These are phyloP conservation scores for Pseudonaja textilis DNA, from an alignment of 2,113 vertebrate genomes.

Conservation along the genomic window DNA sequence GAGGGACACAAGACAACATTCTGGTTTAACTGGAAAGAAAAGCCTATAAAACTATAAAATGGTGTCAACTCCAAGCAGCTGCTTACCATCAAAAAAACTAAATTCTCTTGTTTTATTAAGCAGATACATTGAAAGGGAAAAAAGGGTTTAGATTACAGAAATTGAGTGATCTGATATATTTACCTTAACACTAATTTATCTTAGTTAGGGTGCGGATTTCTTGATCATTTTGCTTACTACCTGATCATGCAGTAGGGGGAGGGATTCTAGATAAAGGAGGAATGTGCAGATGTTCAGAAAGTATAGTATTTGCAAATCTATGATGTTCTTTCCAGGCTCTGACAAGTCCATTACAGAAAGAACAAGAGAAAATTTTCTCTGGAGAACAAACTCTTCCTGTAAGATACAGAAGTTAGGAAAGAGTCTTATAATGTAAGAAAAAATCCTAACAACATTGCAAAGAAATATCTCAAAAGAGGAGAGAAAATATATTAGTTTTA, in stretches of 20 bases:
- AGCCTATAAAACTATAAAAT: not conserved
- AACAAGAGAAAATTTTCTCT: too few species aligned
- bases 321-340: too few species aligned
- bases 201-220: not conserved
- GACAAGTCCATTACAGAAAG: too few species aligned
- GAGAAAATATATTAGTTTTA: not conserved
- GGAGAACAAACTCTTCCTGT: too few species aligned
- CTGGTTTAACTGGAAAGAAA: not conserved
- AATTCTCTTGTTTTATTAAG: not conserved
- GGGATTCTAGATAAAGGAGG: not conserved
- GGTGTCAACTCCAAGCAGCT: not conserved
- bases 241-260: not conserved
- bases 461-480: not conserved
- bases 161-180: not conserved
- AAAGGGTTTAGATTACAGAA: not conserved
- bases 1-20: not conserved
- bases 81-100: not conserved
- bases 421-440: too few species aligned
- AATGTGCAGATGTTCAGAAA: not conserved
- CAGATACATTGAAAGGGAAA: not conserved
- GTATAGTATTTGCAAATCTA: not conserved
- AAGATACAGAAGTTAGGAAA: too few species aligned
- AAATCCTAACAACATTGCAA: too few species aligned
- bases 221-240: not conserved
- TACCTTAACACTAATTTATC: not conserved